Conservation (phyloP, 37 sponge, comb jelly and placozoan genomes). For the Aplysina aerophoba region DNA sequence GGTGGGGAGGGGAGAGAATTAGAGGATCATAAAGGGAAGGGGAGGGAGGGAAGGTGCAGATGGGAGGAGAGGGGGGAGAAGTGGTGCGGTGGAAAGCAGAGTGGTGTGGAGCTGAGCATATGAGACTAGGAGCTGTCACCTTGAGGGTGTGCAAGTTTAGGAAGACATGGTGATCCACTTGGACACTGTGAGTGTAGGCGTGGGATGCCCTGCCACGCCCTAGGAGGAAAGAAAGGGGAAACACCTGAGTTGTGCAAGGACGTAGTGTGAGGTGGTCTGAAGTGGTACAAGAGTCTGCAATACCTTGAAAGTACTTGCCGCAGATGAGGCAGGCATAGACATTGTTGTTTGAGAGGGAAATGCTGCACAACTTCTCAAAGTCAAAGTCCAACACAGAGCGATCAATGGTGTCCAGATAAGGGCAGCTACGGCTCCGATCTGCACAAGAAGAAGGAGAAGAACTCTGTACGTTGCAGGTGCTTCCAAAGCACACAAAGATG, state of each 20-base stretch:
- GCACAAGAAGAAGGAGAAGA: not conserved
- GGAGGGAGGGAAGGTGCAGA: too few species aligned
- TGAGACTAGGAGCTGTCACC: not conserved
- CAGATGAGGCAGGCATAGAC: constrained; percentile 98
- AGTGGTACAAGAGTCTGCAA: too few species aligned
- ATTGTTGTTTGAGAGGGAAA: constrained; percentile 94
- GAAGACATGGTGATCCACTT: constrained; percentile 87
- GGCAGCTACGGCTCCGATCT: constrained; percentile 67
- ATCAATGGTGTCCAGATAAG: constrained; percentile 91
- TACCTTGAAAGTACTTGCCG: constrained; percentile 99
- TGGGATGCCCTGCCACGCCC: constrained; percentile 93
- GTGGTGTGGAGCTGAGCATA: not conserved
- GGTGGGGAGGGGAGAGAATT: not conserved
- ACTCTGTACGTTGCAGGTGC: too few species aligned
- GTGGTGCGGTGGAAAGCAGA: not conserved
- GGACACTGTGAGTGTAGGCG: constrained; percentile 99
- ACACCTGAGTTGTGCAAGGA: not conserved
- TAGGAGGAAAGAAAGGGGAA: constrained; percentile 26
- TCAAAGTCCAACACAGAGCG: constrained; percentile 94
- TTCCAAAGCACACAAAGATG: too few species aligned
- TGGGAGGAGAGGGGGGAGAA: not conserved
- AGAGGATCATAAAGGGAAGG: too few species aligned
- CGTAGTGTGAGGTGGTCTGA: not conserved
- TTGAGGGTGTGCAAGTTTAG: constrained; percentile 85
- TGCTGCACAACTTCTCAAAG: constrained; percentile 97